Base-by-base conservation (phyloP, 2,888 invertebrate genomes). In the Eupithecia abbreviata region DNA sequence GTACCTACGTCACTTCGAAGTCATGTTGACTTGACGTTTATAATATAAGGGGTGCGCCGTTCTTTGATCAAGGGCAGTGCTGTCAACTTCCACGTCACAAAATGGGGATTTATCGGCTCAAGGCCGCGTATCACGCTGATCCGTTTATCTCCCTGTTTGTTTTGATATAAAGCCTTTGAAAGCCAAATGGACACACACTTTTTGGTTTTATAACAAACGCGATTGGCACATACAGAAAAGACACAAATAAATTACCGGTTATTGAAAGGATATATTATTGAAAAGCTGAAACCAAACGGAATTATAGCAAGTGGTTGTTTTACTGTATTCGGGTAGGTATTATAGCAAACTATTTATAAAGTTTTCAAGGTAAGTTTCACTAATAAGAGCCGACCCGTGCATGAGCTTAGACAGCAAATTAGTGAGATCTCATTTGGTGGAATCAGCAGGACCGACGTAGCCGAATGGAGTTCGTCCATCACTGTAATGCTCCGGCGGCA, bases 351-450 rank as follows among this genome's bases (percentile, higher is more conserved):
- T 42, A 76, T 45, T 65, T 47, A 47, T n/a, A 18, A 68, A 47
- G 18, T 68, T 70, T 74, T 42, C 42, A 41, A 12, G 58, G 45
- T 51, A 73, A 78, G 49, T 68, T 73, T 42, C 15, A 58, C 72
- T 72, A 58, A 58, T 58, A 18, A 62, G 10, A 62, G 30, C 62
- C 18, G 18, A 66, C 45, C 67, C 72, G 68, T 66, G 71, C 73
- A 73, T 74, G 72, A 76, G 78, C 71, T 79, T 71, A 72, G 79
- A 72, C 80, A 74, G 83, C 83, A 85, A 88, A 88, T 87, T 85
- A 85, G 86, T 82, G 82, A 82, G 85, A 86, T 87, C 86, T 87
- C 86, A 87, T 89, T 89, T 84, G 81, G 80, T 83, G 79, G 84
- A 87, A 89, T 88, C 88, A 87, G 86, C 75, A 79, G 79, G 77